These are phyloP conservation scores for Camponotus fellah DNA, from an alignment of 2,888 invertebrate species.

Conservation along the genomic window DNA sequence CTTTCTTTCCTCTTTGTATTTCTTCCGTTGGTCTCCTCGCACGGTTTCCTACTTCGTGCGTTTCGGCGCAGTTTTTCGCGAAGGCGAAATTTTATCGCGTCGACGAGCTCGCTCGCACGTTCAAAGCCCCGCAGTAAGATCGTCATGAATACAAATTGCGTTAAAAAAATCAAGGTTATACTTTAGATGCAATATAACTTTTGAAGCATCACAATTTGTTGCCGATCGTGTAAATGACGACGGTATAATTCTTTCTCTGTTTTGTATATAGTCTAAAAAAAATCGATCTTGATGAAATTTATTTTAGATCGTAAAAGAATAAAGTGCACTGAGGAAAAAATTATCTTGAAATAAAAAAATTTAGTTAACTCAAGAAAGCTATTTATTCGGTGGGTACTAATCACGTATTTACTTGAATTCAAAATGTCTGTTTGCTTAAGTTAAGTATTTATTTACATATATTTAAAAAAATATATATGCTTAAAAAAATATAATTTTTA, in stretches of 20 bases:
- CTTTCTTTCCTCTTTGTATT: conserved; percentile 2
- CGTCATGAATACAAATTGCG: conserved; percentile 48
- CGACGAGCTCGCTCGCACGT: conserved; percentile 35
- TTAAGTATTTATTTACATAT: no score
- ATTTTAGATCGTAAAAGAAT: neutral
- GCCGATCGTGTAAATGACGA: conserved; percentile 1
- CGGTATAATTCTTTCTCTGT: neutral
- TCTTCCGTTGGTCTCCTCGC: conserved; percentile 22
- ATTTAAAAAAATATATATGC: no score
- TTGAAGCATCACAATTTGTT: neutral
- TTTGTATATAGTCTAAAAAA: neutral
- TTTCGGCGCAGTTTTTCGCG: conserved; percentile 24
- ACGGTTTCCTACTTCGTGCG: neutral
- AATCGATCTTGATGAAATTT: neutral
- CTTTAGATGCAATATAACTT: neutral
- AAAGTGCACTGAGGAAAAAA: neutral
- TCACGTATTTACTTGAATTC: no score
- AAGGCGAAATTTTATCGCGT: conserved; percentile 52
- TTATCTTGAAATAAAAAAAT: no score
- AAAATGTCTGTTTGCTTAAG: no score
- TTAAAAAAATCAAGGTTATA: conserved; percentile 39
- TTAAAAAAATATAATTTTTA: no score
- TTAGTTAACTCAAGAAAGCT: no score
- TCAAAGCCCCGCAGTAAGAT: conserved; percentile 21
- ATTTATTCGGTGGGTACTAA: no score